Percentiles rank a stretch among this genome's conserved stretches.
phyloP scores from a whole-genome alignment of 2,888 invertebrate genomes.

The Eubasilissa splendida region DNA sequence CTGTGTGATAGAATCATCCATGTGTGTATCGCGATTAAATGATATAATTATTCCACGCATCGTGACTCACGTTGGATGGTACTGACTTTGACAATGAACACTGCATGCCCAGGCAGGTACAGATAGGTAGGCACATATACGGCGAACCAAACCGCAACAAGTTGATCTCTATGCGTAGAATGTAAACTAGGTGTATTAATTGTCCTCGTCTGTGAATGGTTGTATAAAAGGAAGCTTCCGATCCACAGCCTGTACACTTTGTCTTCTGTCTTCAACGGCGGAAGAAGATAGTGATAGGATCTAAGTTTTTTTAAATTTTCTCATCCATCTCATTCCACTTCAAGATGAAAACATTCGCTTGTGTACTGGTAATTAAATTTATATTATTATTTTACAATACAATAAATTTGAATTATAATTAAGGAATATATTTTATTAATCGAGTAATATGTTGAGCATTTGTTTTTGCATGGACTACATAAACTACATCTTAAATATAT shows the following conservation, averaged over 20 bases:
- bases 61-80: slow-evolving; percentile 38
- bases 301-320: neutral
- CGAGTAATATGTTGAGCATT: neutral
- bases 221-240: slow-evolving; percentile 36
- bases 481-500: too few species aligned
- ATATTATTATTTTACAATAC: neutral
- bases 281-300: slow-evolving; percentile 35
- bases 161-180: slow-evolving; percentile 46
- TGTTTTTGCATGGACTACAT: too few species aligned
- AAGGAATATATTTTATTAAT: neutral
- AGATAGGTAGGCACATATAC: slow-evolving; percentile 37
- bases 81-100: slow-evolving; percentile 32
- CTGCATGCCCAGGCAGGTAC: slow-evolving; percentile 29
- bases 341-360: slow-evolving; percentile 19
- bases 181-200: slow-evolving; percentile 46
- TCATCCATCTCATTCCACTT: too few species aligned
- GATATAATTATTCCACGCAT: slow-evolving; percentile 35
- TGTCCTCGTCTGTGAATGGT: slow-evolving; percentile 21
- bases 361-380: slow-evolving; percentile 14
- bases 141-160: slow-evolving; percentile 41
- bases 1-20: slow-evolving; percentile 2
- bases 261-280: slow-evolving; percentile 13
- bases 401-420: neutral
- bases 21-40: slow-evolving; percentile 9
- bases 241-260: slow-evolving; percentile 13